These are phyloP conservation scores for Teinopalpus imperialis DNA, from an alignment of 2,888 invertebrate species.

Conservation along the genomic window DNA sequence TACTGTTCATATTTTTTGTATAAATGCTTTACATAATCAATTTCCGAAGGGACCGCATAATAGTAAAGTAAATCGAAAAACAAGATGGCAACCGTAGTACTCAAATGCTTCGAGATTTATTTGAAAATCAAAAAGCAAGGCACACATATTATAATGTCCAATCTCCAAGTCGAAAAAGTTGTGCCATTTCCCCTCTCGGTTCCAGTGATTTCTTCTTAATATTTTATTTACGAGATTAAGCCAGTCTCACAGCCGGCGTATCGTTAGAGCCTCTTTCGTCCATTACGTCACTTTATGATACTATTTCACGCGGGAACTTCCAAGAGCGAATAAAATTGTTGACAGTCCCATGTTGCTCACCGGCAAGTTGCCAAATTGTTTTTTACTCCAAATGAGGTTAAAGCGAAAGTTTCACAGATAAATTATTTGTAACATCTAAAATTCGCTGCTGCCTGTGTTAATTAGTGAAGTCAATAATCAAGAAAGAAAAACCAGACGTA, in stretches of 20 bases:
- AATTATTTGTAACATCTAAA: constrained; percentile 48
- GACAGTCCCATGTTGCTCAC: constrained; percentile 43
- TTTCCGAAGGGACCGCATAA: no score
- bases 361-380: constrained; percentile 42
- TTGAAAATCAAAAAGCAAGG: constrained; percentile 33
- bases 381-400: constrained; percentile 38
- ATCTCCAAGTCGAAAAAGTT: constrained; percentile 56
- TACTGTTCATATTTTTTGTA: no score
- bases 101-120: background rate
- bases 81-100: background rate
- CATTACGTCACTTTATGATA: constrained; percentile 66
- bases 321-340: constrained; percentile 50
- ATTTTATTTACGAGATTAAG: constrained; percentile 74
- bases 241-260: constrained; percentile 46
- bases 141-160: constrained; percentile 46
- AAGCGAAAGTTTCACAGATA: constrained; percentile 45
- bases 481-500: no score
- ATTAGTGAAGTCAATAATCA: no score
- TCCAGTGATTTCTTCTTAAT: constrained; percentile 74
- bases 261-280: constrained; percentile 62
- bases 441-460: constrained; percentile 8
- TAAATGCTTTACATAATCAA: no score
- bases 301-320: constrained; percentile 52
- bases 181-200: constrained; percentile 38
- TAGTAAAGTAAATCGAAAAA: constrained; percentile 31